Evolutionary conservation across 2,797 vertebrate species (phyloP).

Genomic region (Numenius phaeopus): DNA sequence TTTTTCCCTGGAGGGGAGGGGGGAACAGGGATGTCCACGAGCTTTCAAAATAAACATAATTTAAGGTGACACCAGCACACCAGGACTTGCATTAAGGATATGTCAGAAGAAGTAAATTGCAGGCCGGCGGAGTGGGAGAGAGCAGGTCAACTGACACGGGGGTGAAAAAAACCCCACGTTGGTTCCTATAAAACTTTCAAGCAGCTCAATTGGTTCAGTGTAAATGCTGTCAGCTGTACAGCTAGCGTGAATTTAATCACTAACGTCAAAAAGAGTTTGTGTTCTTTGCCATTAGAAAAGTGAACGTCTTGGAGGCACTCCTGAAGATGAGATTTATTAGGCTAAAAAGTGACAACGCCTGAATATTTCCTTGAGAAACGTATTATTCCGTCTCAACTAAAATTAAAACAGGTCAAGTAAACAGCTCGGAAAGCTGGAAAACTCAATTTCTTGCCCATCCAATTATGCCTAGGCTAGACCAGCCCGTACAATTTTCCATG

Average conservation of each 20-base stretch:
- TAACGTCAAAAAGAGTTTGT: neutral
- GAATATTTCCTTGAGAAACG: neutral
- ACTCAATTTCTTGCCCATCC: slow-evolving; percentile 76
- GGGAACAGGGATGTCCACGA: neutral
- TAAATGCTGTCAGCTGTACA: neutral
- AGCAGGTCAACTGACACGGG: neutral
- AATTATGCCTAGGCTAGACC: slow-evolving; percentile 76
- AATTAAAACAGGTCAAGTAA: slow-evolving; percentile 61
- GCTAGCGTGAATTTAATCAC: neutral
- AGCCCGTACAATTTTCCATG: slow-evolving; percentile 76
- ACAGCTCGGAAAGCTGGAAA: slow-evolving; percentile 62
- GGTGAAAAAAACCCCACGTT: neutral
- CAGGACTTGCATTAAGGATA: slow-evolving; percentile 41
- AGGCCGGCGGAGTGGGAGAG: neutral
- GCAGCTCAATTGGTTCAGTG: neutral
- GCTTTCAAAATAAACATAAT: slow-evolving; percentile 62
- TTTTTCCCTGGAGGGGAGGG: neutral
- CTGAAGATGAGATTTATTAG: slow-evolving; percentile 38
- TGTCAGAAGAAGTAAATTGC: slow-evolving; percentile 46
- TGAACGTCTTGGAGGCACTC: neutral
- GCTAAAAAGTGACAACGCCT: neutral
- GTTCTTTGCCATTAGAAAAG: slow-evolving; percentile 16
- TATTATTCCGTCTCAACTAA: slow-evolving; percentile 28
- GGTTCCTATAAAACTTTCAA: neutral
- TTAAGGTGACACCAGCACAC: slow-evolving; percentile 57